Conservation (phyloP, 2,113 vertebrate genomes). For the Agapornis roseicollis region DNA sequence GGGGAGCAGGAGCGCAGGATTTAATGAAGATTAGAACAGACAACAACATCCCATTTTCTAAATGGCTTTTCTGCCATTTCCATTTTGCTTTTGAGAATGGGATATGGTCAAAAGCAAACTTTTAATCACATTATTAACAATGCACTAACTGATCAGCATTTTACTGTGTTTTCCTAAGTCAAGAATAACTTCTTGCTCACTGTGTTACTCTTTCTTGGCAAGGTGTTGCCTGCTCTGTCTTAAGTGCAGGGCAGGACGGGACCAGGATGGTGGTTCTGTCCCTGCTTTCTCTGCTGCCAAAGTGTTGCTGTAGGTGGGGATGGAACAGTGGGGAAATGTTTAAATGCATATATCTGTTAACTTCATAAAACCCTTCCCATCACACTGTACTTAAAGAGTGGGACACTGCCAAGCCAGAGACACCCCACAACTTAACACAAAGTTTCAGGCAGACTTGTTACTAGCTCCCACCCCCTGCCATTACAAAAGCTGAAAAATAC, state of each 20-base stretch:
- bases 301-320: background rate
- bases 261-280: background rate
- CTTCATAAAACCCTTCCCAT: background rate
- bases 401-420: background rate
- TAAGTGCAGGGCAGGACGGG: background rate
- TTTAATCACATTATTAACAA: slow-evolving; percentile 7
- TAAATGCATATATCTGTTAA: rapidly evolving
- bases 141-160: background rate
- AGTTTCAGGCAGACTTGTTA: background rate
- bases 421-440: background rate
- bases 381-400: background rate
- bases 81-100: background rate
- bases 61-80: slow-evolving; percentile 5
- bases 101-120: background rate
- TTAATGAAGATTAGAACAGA: slow-evolving; percentile 38
- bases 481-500: background rate
- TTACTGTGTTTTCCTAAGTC: background rate
- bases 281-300: background rate
- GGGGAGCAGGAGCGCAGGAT: background rate
- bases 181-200: background rate
- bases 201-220: background rate
- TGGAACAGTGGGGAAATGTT: rapidly evolving
- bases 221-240: background rate
- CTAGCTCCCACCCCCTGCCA: background rate
- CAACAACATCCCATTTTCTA: slow-evolving; percentile 15